Base-by-base conservation (phyloP, 2,113 vertebrate species). In the Falcunculus frontatus region DNA sequence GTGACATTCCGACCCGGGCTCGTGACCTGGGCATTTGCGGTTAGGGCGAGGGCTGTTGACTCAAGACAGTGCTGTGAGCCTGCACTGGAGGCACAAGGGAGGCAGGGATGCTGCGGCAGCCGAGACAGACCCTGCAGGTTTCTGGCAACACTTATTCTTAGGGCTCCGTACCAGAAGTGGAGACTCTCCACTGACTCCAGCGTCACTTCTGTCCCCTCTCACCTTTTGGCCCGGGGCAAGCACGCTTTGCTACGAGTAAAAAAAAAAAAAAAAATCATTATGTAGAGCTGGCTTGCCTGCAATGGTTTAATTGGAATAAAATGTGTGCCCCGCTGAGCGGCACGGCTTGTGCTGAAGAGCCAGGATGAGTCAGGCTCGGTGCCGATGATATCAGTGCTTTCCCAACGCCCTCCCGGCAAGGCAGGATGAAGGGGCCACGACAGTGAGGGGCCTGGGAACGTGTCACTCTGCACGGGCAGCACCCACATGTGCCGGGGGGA, bases 271-370 rank as follows among this genome's bases (percentile, higher is more conserved):
- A 37, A 96, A 72, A 53, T 20, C 63, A 35, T 74, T 73, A 32
- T 19, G 55, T 49, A 47, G 67, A 90, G 83, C 87, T 89, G 87
- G 56, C 81, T 94, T 26, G 89, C 78, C 50, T 88, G 46, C 3
- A 5, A 44, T 93, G 8, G 44, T 53, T 93, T 95, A 94, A 95
- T 81, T 83, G 92, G 60, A 92, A 80, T 75, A 94, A 93, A 97
- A 88, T 20, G 73, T 59, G 93, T 75, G 74, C 68, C 85, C 90
- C 8, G 56, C 94, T 88, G 92, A 83, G 95, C 46, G 4, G 90
- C 87, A 89, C 50, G 20, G 78, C 91, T 76, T 91, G 91, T 92
- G 92, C 92, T 74, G 75, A 62, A 91, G 79, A 88, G 90, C 82
- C 1, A 37, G 85, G 92, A 92, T 96, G 95, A 95, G 84, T 96